These are phyloP conservation scores for Helicoverpa armigera DNA, from an alignment of 1,140 invertebrate genomes.

Conservation along the genomic window DNA sequence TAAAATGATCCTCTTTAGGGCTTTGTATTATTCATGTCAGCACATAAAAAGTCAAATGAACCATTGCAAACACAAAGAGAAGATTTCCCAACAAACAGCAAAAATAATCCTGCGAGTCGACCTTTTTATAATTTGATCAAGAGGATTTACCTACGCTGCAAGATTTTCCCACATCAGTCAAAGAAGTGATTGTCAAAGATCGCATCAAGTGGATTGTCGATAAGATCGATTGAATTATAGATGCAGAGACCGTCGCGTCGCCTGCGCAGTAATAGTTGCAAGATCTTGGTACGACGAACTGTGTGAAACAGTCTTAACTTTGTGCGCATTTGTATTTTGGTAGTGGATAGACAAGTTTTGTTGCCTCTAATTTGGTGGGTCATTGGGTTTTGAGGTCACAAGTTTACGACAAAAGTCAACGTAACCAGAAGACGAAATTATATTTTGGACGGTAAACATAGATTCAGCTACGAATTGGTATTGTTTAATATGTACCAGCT, in stretches of 20 bases:
- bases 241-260: conserved; percentile 41
- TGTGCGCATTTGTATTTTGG: conserved; percentile 7
- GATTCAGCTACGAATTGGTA: conserved; percentile 1
- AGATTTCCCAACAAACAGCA: no score
- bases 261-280: conserved; percentile 41
- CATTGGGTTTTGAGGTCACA: background rate
- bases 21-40: background rate
- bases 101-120: background rate
- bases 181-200: conserved; percentile 18
- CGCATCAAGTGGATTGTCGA: conserved; percentile 47
- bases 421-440: no score
- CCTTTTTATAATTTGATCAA: background rate
- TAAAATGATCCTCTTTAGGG: background rate
- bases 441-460: background rate
- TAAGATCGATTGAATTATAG: conserved; percentile 36
- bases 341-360: conserved; percentile 1
- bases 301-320: conserved; percentile 3
- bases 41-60: no score
- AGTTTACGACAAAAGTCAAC: no score
- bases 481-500: conserved; percentile 19
- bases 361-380: background rate
- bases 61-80: no score
- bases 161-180: conserved; percentile 16
- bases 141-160: background rate
- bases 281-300: conserved; percentile 40